These are phyloP conservation scores for Eurypyga helias DNA, from an alignment of 2,113 vertebrate species.

Conservation along the genomic window DNA sequence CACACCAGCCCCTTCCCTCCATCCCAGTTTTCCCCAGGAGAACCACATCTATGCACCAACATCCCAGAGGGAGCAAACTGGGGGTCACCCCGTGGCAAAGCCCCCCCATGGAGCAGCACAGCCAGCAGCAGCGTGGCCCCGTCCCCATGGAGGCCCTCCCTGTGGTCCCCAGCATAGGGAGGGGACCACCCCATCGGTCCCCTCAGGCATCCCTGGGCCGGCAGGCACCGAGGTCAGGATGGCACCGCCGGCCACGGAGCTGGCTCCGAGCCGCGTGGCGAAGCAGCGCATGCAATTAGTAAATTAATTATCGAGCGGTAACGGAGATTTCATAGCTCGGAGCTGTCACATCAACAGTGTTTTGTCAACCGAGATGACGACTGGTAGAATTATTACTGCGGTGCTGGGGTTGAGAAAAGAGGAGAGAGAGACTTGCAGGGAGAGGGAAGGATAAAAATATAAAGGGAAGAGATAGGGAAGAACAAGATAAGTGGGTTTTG, in stretches of 20 bases:
- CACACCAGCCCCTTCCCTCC: no score
- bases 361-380: conserved; percentile 66
- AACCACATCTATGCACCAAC: rapidly evolving
- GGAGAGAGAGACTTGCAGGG: conserved; percentile 29
- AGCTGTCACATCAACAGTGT: conserved; percentile 69
- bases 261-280: neutral
- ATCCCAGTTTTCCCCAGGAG: neutral
- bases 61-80: rapidly evolving
- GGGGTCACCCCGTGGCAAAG: neutral
- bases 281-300: conserved; percentile 56
- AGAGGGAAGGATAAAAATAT: conserved; percentile 62
- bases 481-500: conserved; percentile 76
- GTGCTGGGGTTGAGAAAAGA: conserved; percentile 12
- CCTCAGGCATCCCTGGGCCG: neutral
- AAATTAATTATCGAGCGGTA: conserved; percentile 64
- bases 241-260: neutral
- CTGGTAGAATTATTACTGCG: conserved; percentile 64
- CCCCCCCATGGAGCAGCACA: rapidly evolving
- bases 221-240: neutral
- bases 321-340: conserved; percentile 62
- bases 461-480: conserved; percentile 67
- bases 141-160: neutral
- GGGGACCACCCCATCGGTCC: neutral
- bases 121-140: rapidly evolving
- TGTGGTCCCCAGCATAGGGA: rapidly evolving